Percentiles rank a stretch among this genome's conserved stretches.
Evolutionary conservation across 2,888 invertebrate species (phyloP).

Genomic region (Pseudolycoriella hygida): DNA sequence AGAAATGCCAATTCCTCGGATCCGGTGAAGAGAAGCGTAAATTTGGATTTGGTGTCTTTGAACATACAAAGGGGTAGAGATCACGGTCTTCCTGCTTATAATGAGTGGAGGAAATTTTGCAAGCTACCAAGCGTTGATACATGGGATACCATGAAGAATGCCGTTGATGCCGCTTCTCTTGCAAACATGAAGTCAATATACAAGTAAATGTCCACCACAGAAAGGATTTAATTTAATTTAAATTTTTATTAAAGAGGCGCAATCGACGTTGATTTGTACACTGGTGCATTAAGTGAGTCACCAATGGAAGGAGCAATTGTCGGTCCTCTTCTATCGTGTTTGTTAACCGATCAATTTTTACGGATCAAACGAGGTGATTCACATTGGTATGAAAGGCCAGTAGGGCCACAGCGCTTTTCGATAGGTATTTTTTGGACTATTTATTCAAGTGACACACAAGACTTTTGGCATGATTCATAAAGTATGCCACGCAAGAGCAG

Average conservation of each 20-base stretch:
- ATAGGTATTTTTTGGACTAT: too few relatives aligned
- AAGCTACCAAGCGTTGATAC: slow-evolving; percentile 39
- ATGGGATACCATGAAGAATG: slow-evolving; percentile 44
- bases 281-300: slow-evolving; percentile 69
- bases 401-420: slow-evolving; percentile 45
- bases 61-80: slow-evolving; percentile 82
- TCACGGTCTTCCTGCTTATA: slow-evolving; percentile 69
- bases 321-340: slow-evolving; percentile 70
- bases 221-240: not conserved
- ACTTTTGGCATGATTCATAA: not conserved
- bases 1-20: slow-evolving; percentile 13
- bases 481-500: slow-evolving; percentile 1
- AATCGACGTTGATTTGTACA: slow-evolving; percentile 76
- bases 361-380: slow-evolving; percentile 66
- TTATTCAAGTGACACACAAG: slow-evolving; percentile 12
- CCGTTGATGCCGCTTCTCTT: slow-evolving; percentile 47
- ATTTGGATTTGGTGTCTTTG: slow-evolving; percentile 68
- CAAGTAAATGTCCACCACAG: slow-evolving; percentile 27
- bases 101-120: slow-evolving; percentile 59
- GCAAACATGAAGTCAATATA: slow-evolving; percentile 45
- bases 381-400: slow-evolving; percentile 71
- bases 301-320: slow-evolving; percentile 53
- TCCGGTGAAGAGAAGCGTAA: slow-evolving; percentile 28
- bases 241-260: slow-evolving; percentile 32
- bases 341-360: slow-evolving; percentile 71